A percentile compares a stretch with the other conserved stretches of the same genome.
These are phyloP conservation scores for Mormyrus hasselquistii DNA, from an alignment of 2,797 vertebrate species.

Conservation along the genomic window DNA sequence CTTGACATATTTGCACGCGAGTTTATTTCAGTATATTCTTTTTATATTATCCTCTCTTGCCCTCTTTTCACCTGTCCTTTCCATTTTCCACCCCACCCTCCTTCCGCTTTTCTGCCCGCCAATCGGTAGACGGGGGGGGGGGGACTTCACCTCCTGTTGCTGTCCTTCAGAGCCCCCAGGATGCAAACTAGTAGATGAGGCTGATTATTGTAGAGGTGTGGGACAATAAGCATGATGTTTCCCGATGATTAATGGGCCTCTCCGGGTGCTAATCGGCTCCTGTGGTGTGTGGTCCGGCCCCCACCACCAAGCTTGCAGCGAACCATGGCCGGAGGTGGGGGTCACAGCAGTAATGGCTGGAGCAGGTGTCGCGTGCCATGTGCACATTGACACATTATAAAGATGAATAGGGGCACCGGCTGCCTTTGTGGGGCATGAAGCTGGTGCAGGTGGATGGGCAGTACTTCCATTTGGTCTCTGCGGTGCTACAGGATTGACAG, in stretches of 20 bases:
- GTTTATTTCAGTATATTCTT: background rate
- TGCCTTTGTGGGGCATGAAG: slow-evolving; percentile 32
- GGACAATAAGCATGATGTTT: slow-evolving; percentile 56
- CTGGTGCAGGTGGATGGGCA: slow-evolving; percentile 41
- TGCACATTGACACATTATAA: slow-evolving; percentile 62
- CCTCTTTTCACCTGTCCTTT: background rate
- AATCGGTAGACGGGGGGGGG: slow-evolving; percentile 19
- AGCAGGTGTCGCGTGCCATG: slow-evolving; percentile 63
- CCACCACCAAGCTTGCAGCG: slow-evolving; percentile 35
- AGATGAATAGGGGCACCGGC: slow-evolving; percentile 63
- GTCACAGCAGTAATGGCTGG: slow-evolving; percentile 55
- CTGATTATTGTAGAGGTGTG: slow-evolving; percentile 51
- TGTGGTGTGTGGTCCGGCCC: slow-evolving; percentile 55
- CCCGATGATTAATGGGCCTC: slow-evolving; percentile 75
- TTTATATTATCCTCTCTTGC: background rate
- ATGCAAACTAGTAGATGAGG: slow-evolving; percentile 37
- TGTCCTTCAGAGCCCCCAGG: slow-evolving; percentile 14
- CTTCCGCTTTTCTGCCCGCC: background rate
- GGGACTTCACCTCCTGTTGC: slow-evolving; percentile 6
- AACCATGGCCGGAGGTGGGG: slow-evolving; percentile 51
- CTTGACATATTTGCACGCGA: background rate
- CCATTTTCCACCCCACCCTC: background rate
- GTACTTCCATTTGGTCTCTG: slow-evolving; percentile 62
- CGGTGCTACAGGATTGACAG: background rate
- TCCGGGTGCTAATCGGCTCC: slow-evolving; percentile 63